Evolutionary conservation across 1,140 invertebrate genomes (phyloP).

Genomic region (Adoxophyes honmai): DNA sequence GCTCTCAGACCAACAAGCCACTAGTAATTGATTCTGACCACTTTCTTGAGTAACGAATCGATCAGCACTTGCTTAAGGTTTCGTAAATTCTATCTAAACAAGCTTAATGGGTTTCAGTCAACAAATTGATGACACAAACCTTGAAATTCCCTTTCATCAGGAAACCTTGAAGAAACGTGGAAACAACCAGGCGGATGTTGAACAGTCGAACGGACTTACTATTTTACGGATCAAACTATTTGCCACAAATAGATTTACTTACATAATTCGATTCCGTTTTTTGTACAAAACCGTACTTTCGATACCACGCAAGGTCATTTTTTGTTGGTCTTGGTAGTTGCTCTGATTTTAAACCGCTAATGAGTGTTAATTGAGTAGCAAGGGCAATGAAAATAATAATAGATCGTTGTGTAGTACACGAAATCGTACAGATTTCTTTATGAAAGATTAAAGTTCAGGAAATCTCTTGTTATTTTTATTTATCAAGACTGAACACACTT

Average conservation of each 20-base stretch:
- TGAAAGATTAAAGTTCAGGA: no score
- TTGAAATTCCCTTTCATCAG: neutral
- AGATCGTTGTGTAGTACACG: neutral
- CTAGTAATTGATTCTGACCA: no score
- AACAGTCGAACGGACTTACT: slow-evolving; percentile 2
- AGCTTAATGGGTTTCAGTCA: no score
- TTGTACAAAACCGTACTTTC: slow-evolving; percentile 12
- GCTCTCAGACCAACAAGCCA: no score
- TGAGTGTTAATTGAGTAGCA: slow-evolving; percentile 1
- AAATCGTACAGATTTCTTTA: no score
- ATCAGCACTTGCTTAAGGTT: no score
- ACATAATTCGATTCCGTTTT: slow-evolving; percentile 11
- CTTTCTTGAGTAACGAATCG: no score
- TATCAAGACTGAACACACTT: no score
- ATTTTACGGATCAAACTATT: neutral
- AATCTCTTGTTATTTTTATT: no score
- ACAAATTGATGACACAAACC: neutral
- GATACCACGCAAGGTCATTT: slow-evolving; percentile 1
- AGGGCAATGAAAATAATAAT: slow-evolving; percentile 1
- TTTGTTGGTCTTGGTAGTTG: neutral
- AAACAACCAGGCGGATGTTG: neutral
- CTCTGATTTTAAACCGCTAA: neutral
- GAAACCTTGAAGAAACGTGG: neutral
- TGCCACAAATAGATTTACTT: slow-evolving; percentile 4
- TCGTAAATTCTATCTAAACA: no score